Evolutionary conservation across 2,113 vertebrate genomes (phyloP).

Genomic region (Pluvialis apricaria): DNA sequence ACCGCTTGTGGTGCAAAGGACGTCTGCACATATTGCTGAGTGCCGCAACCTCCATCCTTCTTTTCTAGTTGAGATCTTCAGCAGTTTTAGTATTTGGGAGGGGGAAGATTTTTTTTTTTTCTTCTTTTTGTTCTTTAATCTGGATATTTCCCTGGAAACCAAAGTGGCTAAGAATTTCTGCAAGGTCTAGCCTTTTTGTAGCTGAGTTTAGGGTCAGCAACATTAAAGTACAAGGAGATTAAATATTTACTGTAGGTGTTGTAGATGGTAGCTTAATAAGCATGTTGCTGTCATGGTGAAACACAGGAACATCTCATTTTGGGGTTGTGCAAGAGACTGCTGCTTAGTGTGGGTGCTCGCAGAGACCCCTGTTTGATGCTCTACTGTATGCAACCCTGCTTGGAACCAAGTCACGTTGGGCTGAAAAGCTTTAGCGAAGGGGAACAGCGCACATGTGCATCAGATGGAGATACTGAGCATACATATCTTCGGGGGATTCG

Average conservation of each 20-base stretch:
- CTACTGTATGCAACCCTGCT: neutral
- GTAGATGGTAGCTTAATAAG: neutral
- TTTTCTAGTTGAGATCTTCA: neutral
- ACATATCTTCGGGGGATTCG: fast-evolving
- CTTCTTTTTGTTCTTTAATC: neutral
- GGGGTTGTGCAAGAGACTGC: neutral
- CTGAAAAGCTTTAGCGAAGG: neutral
- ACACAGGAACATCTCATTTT: neutral
- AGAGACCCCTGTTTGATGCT: neutral
- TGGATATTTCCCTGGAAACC: neutral
- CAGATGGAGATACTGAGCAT: neutral
- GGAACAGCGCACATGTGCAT: fast-evolving
- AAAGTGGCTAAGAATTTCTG: neutral
- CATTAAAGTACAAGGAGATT: neutral
- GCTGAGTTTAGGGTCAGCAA: neutral
- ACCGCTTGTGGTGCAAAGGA: neutral
- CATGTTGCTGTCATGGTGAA: fast-evolving
- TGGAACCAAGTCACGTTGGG: neutral
- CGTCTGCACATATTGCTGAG: neutral
- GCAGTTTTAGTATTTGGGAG: neutral
- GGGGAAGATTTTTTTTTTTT: neutral
- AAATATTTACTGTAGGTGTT: neutral
- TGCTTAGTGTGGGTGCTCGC: neutral
- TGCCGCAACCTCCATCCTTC: neutral
- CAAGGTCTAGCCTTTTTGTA: neutral